Conservation (phyloP, 2,888 invertebrate species). For the Diploptera punctata region DNA sequence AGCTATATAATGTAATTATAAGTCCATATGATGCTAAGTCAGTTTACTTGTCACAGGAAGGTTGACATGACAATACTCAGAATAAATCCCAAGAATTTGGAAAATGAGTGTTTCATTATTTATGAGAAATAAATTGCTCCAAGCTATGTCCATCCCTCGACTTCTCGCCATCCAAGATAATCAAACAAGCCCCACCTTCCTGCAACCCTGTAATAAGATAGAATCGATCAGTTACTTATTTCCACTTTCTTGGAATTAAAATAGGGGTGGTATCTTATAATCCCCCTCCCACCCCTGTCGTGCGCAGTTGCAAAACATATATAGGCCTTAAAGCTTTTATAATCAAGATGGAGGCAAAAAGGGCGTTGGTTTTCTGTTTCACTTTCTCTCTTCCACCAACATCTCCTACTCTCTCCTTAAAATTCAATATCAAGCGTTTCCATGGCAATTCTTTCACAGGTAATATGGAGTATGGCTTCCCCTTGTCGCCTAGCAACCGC, state of each 20-base stretch:
- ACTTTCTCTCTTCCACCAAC: constrained; percentile 7
- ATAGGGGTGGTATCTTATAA: too few relatives aligned
- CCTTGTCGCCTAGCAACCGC: constrained; percentile 9
- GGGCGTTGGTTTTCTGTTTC: constrained; percentile 25
- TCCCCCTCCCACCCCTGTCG: too few relatives aligned
- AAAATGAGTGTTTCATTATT: too few relatives aligned
- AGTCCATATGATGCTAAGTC: too few relatives aligned
- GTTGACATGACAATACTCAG: too few relatives aligned
- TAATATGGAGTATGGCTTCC: constrained; percentile 25
- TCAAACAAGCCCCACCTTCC: constrained; percentile 11
- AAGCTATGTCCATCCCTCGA: too few relatives aligned
- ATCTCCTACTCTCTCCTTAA: constrained; percentile 24
- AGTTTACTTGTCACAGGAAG: too few relatives aligned
- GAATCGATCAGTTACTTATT: constrained; percentile 3
- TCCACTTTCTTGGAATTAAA: constrained; percentile 21
- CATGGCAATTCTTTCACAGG: constrained; percentile 36
- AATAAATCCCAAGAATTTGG: too few relatives aligned
- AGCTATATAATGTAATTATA: too few relatives aligned
- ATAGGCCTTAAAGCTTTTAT: constrained; percentile 18
- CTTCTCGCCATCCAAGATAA: constrained; percentile 7
- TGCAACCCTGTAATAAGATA: constrained; percentile 14
- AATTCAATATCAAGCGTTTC: constrained; percentile 38
- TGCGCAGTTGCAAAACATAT: constrained; percentile 1
- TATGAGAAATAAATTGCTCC: too few relatives aligned
- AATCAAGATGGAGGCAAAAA: constrained; percentile 38